Conservation (phyloP, 2,113 vertebrate species). For the Mixornis gularis region DNA sequence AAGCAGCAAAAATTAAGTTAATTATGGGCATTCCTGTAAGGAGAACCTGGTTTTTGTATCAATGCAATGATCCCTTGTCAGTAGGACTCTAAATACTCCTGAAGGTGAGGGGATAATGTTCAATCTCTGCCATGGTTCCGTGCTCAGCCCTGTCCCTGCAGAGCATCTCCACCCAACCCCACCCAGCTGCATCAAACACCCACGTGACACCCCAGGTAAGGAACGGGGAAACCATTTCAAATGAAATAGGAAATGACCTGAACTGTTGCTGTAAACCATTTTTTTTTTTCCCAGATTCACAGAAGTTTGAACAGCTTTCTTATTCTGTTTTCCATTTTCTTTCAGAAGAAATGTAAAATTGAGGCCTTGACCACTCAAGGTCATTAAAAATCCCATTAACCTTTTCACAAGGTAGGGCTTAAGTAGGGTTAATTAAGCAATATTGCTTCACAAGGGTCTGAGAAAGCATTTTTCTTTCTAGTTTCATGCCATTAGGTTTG, state of each 20-base stretch:
- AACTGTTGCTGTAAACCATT: constrained; percentile 25
- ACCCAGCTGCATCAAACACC: neutral
- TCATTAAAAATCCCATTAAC: constrained; percentile 71
- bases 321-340: constrained; percentile 62
- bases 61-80: no score
- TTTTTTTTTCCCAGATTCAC: neutral
- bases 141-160: neutral
- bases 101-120: neutral
- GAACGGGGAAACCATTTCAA: neutral
- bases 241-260: neutral
- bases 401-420: constrained; percentile 65
- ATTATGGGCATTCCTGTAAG: neutral
- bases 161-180: neutral
- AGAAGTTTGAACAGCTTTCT: constrained; percentile 50
- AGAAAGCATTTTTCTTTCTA: constrained; percentile 47
- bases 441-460: constrained; percentile 61
- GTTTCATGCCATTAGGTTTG: constrained; percentile 8
- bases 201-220: neutral
- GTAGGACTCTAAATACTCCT: neutral
- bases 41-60: neutral
- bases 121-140: neutral
- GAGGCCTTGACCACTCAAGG: constrained; percentile 69
- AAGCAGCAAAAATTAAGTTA: neutral
- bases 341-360: constrained; percentile 65
- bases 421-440: constrained; percentile 69